Base-by-base conservation (phyloP, 2,113 vertebrate genomes). In the Cygnus buccinator region DNA sequence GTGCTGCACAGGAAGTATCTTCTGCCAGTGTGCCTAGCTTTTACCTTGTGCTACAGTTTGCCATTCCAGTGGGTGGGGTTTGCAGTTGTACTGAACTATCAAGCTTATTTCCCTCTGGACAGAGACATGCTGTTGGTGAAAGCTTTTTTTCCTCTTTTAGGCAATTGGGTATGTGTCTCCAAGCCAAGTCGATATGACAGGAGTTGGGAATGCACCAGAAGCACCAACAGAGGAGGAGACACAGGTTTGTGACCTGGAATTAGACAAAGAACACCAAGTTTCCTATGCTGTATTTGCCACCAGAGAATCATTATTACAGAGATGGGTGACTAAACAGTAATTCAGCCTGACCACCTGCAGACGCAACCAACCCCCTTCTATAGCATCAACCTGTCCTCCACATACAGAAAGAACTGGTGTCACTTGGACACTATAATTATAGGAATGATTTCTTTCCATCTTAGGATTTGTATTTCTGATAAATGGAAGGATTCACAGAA, bases 141-240 rank as follows among this genome's bases (percentile, higher is more conserved):
- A 90, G 62, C 33, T 41, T 57, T 76, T 13, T 94, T 95, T 90
- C 88, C 44, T 94, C 70, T 89, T 93, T 28, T 78, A 98, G 98
- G 97, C 96, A 93, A 97, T 97, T 91, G 97, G 97, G 77, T 96
- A 70, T 1, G 95, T 97, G 95, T 90, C 97, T 84, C 97, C 96
- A 2, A 96, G 96, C 96, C 97, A 93, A 93, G 98, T 96, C 11
- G 90, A 74, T 50, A 59, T 87, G 41, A 35, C 86, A 91, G 97
- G 93, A 89, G 83, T 82, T 73, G 98, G 98, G 96, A 92, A 84
- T 70, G 96, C 97, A 80, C 91, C 95, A 93, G 97, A 98, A 95
- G 97, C 87, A 70, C 96, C 96, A 78, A 48, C 89, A 43, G 98
- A 98, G 89, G 98, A 98, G 2, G 98, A 98, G 97, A 97, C 97